Evolutionary conservation across 2,888 invertebrate genomes (phyloP).

Genomic region (Mellilla xanthometata): DNA sequence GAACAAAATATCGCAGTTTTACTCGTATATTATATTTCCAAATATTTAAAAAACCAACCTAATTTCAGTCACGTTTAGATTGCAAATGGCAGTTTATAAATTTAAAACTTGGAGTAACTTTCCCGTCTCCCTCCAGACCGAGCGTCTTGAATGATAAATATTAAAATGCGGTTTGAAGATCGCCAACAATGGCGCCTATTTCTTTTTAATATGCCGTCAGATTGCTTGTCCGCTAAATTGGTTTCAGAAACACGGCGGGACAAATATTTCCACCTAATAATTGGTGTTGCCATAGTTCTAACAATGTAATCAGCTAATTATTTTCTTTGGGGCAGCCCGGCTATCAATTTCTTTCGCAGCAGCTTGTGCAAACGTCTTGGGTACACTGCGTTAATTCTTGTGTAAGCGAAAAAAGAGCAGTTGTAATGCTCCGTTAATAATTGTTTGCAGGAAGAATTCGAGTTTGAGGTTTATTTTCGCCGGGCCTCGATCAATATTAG

Average conservation of each 20-base stretch:
- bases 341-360: constrained; percentile 16
- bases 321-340: constrained; percentile 17
- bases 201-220: too few species aligned
- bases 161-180: constrained; percentile 2
- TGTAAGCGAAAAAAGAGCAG: constrained; percentile 12
- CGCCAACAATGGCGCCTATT: not conserved
- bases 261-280: constrained; percentile 29
- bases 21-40: too few species aligned
- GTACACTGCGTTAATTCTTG: constrained; percentile 17
- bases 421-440: constrained; percentile 13
- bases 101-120: constrained; percentile 21
- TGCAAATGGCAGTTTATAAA: constrained; percentile 27
- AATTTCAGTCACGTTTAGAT: constrained; percentile 25
- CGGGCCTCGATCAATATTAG: constrained; percentile 1
- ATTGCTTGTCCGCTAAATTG: constrained; percentile 24
- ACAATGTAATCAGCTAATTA: constrained; percentile 23
- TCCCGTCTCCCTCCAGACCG: constrained; percentile 23
- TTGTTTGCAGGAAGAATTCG: constrained; percentile 12
- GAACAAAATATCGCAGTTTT: too few species aligned
- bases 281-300: constrained; percentile 18
- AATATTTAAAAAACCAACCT: not conserved
- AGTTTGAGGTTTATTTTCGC: constrained; percentile 11
- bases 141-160: constrained; percentile 29
- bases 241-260: constrained; percentile 5
- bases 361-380: constrained; percentile 14